Evolutionary conservation across 2,888 invertebrate genomes (phyloP), one percentile per base, ranked within the genome.

Genomic region (Dermolepida albohirtum): DNA sequence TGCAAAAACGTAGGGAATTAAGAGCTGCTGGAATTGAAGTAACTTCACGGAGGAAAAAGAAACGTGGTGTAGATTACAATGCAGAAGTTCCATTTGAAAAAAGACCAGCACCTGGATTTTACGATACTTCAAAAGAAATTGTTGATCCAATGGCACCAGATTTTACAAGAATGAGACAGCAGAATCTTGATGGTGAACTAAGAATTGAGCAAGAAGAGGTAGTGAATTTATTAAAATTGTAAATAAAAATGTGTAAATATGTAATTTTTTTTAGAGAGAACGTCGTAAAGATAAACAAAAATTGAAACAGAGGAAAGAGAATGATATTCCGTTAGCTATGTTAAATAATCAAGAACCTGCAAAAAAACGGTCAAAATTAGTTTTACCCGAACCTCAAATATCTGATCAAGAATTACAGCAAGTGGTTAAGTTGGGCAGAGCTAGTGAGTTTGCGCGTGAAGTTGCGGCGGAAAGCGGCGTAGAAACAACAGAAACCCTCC

Each of bases 11-110:
- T n/a, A 86, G 99, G 44, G 99, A 99, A 83, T 85, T 99, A 49
- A 90, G 97, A 74, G 98, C 98, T 70, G 99, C 99, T 16, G 99
- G 99, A 5, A 98, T 99, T 71, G 89, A 86, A 74, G 85, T 86
- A 2, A 81, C 84, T 63, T 79, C 83, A 5, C 75, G 89, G 22
- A 88, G 90, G 66, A 91, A 91, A 78, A 90, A 89, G 79, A 91
- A 96, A 80, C 91, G 96, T 10, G 96, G 96, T 0, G 95, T 99
- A 4, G 96, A 99, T 82, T 99, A 98, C 85, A 98, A 98, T 82
- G 89, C 93, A 0, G 99, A 99, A 85, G 93, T 99, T 75, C 97
- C 99, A 0, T 99, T 99, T 83, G 98, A 98, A 80, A 98, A 98
- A 84, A 88, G 89, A 43, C 97, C 98, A 0, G 92, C 96, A 0